These are phyloP conservation scores for Leguminivora glycinivorella DNA, from an alignment of 1,140 invertebrate species.

Conservation along the genomic window DNA sequence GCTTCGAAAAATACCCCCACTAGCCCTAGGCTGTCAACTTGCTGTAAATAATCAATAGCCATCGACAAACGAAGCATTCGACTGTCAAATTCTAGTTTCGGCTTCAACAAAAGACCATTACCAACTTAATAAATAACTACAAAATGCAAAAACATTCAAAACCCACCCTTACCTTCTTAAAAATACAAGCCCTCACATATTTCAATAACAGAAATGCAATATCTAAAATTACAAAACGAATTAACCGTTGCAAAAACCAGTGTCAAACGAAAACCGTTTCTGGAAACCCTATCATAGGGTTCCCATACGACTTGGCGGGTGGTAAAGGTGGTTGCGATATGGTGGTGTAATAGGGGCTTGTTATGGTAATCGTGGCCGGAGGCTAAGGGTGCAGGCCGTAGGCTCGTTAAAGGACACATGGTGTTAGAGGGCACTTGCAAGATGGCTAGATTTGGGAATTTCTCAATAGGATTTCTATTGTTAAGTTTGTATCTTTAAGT, in stretches of 20 bases:
- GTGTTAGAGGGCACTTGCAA: conserved; percentile 11
- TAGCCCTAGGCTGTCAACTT: conserved; percentile 68
- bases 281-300: neutral
- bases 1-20: conserved; percentile 72
- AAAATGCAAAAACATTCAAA: neutral
- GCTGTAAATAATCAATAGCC: conserved; percentile 69
- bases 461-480: neutral
- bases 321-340: conserved; percentile 36
- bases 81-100: conserved; percentile 75
- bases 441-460: conserved; percentile 5
- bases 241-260: neutral
- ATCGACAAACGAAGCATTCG: conserved; percentile 76
- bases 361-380: conserved; percentile 65
- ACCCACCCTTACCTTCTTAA: conserved; percentile 14
- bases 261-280: neutral
- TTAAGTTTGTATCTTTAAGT: neutral
- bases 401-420: conserved; percentile 12
- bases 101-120: conserved; percentile 59
- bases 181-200: conserved; percentile 3
- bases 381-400: conserved; percentile 5
- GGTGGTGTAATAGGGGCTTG: conserved; percentile 71
- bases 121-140: conserved; percentile 38
- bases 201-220: neutral
- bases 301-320: neutral
- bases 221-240: neutral